Evolutionary conservation across 2,797 vertebrate genomes (phyloP).

Genomic region (Parotocinclus haroldoi): DNA sequence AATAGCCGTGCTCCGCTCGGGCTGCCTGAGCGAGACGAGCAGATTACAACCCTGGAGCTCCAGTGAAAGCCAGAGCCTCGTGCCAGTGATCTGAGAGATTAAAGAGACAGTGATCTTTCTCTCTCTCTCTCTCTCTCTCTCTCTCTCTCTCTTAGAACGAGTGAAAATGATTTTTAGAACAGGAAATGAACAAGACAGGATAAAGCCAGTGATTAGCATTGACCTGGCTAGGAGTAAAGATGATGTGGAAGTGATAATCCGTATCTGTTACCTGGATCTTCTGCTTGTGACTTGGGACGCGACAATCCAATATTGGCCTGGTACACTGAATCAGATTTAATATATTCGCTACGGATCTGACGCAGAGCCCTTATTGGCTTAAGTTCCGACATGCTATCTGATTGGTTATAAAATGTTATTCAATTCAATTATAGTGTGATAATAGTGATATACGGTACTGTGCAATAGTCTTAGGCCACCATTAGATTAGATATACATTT

Average conservation of each 20-base stretch:
- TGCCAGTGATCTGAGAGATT: constrained; percentile 52
- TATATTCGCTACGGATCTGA: no score
- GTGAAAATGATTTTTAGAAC: not conserved
- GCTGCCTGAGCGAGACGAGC: constrained; percentile 60
- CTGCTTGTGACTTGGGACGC: no score
- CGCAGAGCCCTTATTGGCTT: no score
- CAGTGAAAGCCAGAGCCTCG: constrained; percentile 50
- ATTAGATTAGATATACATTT: no score
- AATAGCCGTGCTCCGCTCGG: constrained; percentile 64
- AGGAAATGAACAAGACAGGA: not conserved
- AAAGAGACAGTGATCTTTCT: constrained; percentile 1
- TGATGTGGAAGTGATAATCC: not conserved
- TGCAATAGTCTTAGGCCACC: no score
- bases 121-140: constrained; percentile 2
- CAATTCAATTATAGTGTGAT: no score
- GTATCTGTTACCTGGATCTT: no score
- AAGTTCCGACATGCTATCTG: no score
- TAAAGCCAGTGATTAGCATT: not conserved
- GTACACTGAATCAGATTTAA: no score
- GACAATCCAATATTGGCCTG: no score
- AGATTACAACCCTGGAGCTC: constrained; percentile 62
- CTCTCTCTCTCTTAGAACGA: not conserved
- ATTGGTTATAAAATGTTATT: no score
- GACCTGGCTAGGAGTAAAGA: not conserved
- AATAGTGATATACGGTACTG: no score